Evolutionary conservation across 2,113 vertebrate genomes (phyloP).

Genomic region (Chaenogobius annularis): DNA sequence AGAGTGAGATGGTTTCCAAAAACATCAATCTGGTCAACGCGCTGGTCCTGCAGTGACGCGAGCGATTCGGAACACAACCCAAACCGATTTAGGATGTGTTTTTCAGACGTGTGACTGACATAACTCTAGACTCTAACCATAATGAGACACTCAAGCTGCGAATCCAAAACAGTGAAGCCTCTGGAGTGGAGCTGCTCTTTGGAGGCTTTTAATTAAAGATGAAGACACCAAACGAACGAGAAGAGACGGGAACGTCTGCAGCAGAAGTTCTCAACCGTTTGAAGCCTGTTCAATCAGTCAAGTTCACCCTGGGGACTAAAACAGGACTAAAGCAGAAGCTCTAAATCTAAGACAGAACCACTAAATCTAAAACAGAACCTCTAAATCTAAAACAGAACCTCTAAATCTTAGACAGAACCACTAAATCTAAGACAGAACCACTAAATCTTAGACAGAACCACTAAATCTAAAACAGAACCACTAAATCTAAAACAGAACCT

Average conservation of each 20-base stretch:
- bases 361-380: too few relatives aligned
- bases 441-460: too few relatives aligned
- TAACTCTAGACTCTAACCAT: background rate
- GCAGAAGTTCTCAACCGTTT: too few relatives aligned
- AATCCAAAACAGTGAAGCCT: background rate
- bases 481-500: too few relatives aligned
- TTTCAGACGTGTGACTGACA: background rate
- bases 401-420: too few relatives aligned
- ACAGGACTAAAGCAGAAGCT: too few relatives aligned
- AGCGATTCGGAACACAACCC: background rate
- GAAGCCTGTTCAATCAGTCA: too few relatives aligned
- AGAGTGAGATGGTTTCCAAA: background rate
- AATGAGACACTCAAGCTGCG: background rate
- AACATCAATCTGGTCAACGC: background rate
- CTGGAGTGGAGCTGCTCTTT: constrained; percentile 2
- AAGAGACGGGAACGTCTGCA: background rate
- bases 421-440: too few relatives aligned
- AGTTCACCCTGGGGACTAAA: too few relatives aligned
- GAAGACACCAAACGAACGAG: background rate
- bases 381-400: too few relatives aligned
- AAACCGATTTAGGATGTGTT: background rate
- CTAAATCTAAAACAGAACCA: too few relatives aligned
- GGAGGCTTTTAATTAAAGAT: background rate
- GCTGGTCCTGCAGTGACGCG: background rate
- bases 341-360: too few relatives aligned